These are phyloP conservation scores for Chaetodon trifasciatus DNA, from an alignment of 2,797 vertebrate genomes.

Conservation along the genomic window DNA sequence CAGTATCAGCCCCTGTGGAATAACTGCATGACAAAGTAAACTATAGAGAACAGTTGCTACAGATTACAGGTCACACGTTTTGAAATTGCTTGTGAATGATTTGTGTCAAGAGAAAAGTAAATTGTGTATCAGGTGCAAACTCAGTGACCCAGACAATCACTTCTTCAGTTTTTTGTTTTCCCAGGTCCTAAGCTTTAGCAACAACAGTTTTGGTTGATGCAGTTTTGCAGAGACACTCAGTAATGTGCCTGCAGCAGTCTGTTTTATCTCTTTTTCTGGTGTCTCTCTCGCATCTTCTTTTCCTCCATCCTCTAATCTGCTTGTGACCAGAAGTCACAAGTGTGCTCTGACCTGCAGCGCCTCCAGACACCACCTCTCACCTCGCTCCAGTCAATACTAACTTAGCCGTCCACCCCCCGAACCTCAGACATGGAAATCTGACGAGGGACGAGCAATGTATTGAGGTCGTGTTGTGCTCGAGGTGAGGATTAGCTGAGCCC, in stretches of 20 bases:
- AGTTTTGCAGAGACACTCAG: constrained; percentile 5
- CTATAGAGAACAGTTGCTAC: not conserved
- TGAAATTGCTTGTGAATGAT: not conserved
- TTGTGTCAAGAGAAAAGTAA: not conserved
- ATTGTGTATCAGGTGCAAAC: constrained; percentile 33
- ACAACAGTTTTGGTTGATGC: constrained; percentile 37
- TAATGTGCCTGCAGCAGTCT: constrained; percentile 44
- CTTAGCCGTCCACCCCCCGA: not conserved
- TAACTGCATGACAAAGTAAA: not conserved
- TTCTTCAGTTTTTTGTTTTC: constrained; percentile 28
- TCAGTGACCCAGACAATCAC: constrained; percentile 33
- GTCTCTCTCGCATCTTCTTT: constrained; percentile 7
- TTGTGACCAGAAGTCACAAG: constrained; percentile 33
- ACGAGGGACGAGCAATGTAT: constrained; percentile 15
- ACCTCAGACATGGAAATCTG: constrained; percentile 19
- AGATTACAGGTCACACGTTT: constrained; percentile 1
- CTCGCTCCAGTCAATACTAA: constrained; percentile 23
- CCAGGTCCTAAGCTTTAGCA: constrained; percentile 24
- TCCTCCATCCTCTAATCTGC: constrained; percentile 22
- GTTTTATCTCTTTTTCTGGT: not conserved
- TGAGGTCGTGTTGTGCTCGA: constrained; percentile 7
- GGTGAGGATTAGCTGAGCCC: constrained; percentile 40
- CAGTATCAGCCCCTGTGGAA: not conserved
- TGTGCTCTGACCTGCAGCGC: constrained; percentile 14
- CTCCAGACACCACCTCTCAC: constrained; percentile 43